phyloP scores from a whole-genome alignment of 1,140 invertebrate species.

The Procambarus clarkii region DNA sequence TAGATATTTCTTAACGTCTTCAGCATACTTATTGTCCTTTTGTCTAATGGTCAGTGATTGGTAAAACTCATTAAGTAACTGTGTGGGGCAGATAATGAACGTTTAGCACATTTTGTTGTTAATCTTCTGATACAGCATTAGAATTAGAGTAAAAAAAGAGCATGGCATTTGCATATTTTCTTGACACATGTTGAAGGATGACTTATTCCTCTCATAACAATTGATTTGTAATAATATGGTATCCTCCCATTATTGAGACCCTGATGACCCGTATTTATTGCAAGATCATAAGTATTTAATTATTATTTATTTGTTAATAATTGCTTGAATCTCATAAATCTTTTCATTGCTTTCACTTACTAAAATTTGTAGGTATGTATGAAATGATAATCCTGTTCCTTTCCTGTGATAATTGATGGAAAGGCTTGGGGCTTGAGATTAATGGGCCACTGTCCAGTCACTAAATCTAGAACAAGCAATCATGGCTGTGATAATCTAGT shows the following conservation, averaged over 20 bases:
- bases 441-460: constrained; percentile 50
- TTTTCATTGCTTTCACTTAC: background rate
- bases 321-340: background rate
- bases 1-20: no score
- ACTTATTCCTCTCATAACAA: background rate
- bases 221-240: background rate
- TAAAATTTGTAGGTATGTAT: background rate
- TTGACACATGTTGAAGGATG: background rate
- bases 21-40: no score
- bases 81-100: background rate
- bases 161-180: background rate
- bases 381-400: background rate
- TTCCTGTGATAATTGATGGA: background rate
- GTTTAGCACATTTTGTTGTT: background rate
- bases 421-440: background rate
- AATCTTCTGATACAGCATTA: background rate
- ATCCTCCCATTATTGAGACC: background rate
- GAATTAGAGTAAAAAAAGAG: background rate
- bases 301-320: background rate
- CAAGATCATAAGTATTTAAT: background rate
- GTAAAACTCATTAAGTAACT: background rate
- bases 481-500: constrained; percentile 61
- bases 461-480: constrained; percentile 50
- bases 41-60: no score
- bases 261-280: background rate